Base-by-base conservation (phyloP, 2,888 invertebrate genomes). In the Acronicta aceris region DNA sequence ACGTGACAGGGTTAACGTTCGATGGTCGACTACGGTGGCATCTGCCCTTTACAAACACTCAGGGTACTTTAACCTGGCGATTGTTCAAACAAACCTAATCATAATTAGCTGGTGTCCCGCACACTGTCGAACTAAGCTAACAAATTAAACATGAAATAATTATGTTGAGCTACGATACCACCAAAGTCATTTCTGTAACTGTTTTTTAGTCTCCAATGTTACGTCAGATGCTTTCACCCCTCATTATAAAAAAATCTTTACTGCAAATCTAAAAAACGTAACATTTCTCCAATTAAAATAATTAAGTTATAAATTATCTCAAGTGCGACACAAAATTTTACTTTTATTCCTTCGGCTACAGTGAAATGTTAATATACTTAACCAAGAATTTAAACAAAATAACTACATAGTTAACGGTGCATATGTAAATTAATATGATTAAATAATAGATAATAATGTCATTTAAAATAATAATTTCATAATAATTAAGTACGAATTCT, bases 21-120 rank as follows among this genome's bases (percentile, higher is more conserved):
- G 30, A 17, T 7, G 15, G 27, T 36, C 16, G 30, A 12, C 15
- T 51, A 21, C 16, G 42, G n/a, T 42, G 42, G 13, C 16, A 52
- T 12, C 13, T 33, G 17, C 17, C 51, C 42, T 52, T 43, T 30
- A 15, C 15, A 42, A 38, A 38, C 38, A 38, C 38, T 38, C 7
- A 33, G n/a, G 42, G 50, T 16, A 42, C 42, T 46, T 5, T 45
- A 46, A 54, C 53, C 21, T 42, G 21, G 45, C 38, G 53, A 46
- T 25, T 45, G 45, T 2, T 46, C 38, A 46, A 43, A 54, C 38
- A 38, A 46, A 46, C 27, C n/a, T 43, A 36, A 54, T 38, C 46
- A 38, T 54, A 38, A 54, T 54, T 46, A 46, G 8, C 51, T 42
- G 38, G 33, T 25, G 38, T 45, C 53, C 30, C 45, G 53, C 53